Evolutionary conservation across 2,113 vertebrate genomes (phyloP), one percentile per base, ranked within the genome.

Genomic region (Caretta caretta): DNA sequence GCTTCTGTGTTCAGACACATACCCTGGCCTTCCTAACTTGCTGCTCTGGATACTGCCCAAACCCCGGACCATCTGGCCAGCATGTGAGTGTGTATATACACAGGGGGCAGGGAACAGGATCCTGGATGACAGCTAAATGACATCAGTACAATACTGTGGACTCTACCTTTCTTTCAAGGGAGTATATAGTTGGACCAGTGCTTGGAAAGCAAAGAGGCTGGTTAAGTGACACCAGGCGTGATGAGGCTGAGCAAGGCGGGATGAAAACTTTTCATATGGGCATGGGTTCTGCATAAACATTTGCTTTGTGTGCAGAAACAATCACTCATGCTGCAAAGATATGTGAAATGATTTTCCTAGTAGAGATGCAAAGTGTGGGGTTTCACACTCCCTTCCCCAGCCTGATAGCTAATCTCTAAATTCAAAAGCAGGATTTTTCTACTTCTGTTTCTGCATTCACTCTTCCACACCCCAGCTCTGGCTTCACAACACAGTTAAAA

Each of bases 21-120:
- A 95, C 93, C 94, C 93, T 93, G 94, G 89, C 93, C 96, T 96
- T 93, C 75, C 94, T 87, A 86, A 90, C 57, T 89, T 7, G 0
- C 82, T n/a, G 2, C 95, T 90, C 49, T 97, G 96, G 96, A 89
- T 69, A 65, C 59, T 86, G 90, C 96, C 96, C 96, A 96, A 96
- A 91, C 1, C 80, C 95, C 89, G 96, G 88, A 91, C 94, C 95
- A 96, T 92, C 95, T 96, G 97, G 96, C 84, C 42, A 92, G 86
- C 92, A 90, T 3, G 31, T 94, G 86, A 86, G 62, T 17, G 46
- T 57, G 87, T 56, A 2, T 82, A 86, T 94, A 88, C 75, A 95
- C 93, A 93, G 90, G 65, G 31, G n/a, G 65, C n/a, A 69, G 84
- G 94, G 88, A 80, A 90, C 90, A 95, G 92, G 65, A 81, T 96